Conservation (phyloP, 2,113 vertebrate genomes). For the Cnemophilus loriae region DNA sequence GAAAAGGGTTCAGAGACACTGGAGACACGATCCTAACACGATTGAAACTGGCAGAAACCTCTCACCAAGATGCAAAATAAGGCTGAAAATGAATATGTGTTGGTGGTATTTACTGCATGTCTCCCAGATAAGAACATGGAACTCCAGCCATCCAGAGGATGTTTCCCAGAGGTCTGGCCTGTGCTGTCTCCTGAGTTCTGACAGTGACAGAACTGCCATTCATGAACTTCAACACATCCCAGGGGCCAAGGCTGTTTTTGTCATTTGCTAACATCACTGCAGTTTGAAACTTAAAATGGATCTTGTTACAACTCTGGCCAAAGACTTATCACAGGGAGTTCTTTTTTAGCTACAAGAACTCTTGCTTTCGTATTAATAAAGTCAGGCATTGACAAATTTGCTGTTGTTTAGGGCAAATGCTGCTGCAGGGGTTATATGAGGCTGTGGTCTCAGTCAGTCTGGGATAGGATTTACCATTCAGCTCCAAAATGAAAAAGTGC, state of each 20-base stretch:
- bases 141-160: neutral
- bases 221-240: neutral
- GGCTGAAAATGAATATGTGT: neutral
- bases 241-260: neutral
- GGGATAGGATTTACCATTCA: neutral
- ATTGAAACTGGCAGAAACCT: neutral
- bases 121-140: neutral
- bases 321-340: neutral
- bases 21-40: fast-evolving
- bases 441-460: neutral
- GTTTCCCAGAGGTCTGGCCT: neutral
- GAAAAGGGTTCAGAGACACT: neutral
- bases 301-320: neutral
- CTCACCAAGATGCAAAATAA: neutral
- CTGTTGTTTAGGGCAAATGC: neutral
- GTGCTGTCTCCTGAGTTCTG: neutral
- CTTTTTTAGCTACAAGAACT: neutral
- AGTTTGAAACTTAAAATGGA: neutral
- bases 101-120: neutral
- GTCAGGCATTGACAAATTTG: neutral
- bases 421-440: neutral
- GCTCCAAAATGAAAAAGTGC: neutral
- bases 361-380: neutral
- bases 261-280: neutral
- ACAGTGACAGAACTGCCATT: neutral